A percentile compares a stretch with the other conserved stretches of the same genome.
Evolutionary conservation across 2,797 vertebrate species (phyloP).

Genomic region (Luscinia megarhynchos): DNA sequence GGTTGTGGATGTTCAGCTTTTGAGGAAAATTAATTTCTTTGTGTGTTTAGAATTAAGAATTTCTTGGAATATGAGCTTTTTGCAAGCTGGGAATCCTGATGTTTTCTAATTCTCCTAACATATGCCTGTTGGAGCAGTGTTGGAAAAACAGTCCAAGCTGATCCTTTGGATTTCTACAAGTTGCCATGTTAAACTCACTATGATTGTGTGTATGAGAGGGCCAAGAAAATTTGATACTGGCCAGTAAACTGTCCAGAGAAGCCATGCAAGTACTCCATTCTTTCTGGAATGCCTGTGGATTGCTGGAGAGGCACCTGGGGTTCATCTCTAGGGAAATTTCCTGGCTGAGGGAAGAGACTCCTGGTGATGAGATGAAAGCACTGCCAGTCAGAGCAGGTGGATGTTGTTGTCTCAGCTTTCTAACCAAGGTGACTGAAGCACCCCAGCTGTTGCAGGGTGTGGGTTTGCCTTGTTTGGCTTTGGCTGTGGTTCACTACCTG

Average conservation of each 20-base stretch:
- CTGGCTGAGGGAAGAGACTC: not conserved
- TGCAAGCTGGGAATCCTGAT: not conserved
- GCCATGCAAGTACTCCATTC: not conserved
- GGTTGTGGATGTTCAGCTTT: not conserved
- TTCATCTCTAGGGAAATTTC: not conserved
- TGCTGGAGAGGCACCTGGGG: not conserved
- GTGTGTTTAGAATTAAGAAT: not conserved
- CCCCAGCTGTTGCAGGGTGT: not conserved
- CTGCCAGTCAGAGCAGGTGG: not conserved
- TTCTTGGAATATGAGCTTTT: not conserved
- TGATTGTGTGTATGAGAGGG: accelerated
- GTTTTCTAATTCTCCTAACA: not conserved
- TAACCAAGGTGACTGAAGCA: not conserved
- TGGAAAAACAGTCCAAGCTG: not conserved
- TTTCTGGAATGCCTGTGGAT: not conserved
- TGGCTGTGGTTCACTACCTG: not conserved
- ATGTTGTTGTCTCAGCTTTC: not conserved
- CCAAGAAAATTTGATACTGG: not conserved
- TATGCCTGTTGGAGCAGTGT: not conserved
- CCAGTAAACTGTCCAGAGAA: not conserved
- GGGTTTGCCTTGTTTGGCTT: not conserved
- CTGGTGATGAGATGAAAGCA: not conserved
- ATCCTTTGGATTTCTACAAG: not conserved
- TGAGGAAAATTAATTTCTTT: not conserved
- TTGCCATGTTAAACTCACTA: accelerated